These are phyloP conservation scores for Xestoiulus laeticollis DNA, from an alignment of 2,888 invertebrate species.

Conservation along the genomic window DNA sequence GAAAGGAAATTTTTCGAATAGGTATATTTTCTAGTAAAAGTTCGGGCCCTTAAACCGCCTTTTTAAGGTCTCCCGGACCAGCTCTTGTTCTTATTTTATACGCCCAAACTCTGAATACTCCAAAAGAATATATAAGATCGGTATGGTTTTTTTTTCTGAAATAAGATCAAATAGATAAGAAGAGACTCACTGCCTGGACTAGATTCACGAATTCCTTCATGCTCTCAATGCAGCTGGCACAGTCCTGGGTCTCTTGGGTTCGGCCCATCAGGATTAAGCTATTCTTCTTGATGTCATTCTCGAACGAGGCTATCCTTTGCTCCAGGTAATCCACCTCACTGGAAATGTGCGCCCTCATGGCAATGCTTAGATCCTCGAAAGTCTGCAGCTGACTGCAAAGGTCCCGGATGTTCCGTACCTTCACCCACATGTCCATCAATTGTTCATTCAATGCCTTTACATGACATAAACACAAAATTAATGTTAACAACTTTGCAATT, in stretches of 20 bases:
- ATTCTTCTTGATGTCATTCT: conserved; percentile 52
- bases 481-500: neutral
- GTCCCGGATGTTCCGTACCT: conserved; percentile 19
- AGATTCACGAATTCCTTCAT: conserved; percentile 51
- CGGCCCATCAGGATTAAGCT: conserved; percentile 49
- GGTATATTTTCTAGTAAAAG: too few species aligned
- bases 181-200: conserved; percentile 52
- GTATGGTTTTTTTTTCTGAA: too few species aligned
- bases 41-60: too few species aligned
- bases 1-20: too few species aligned
- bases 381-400: neutral
- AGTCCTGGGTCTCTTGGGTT: conserved; percentile 51
- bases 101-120: too few species aligned
- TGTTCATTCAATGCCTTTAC: conserved; percentile 17
- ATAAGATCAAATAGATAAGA: too few species aligned
- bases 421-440: neutral
- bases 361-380: conserved; percentile 40
- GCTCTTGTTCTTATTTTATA: too few species aligned
- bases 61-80: too few species aligned
- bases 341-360: conserved; percentile 51
- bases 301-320: conserved; percentile 53
- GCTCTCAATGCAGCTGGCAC: conserved; percentile 21
- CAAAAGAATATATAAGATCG: too few species aligned
- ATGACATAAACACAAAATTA: neutral
- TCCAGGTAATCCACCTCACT: conserved; percentile 56